A percentile compares a stretch with the other conserved stretches of the same genome.
Evolutionary conservation across 2,888 invertebrate species (phyloP).

Genomic region (Phyllotreta cruciferae): DNA sequence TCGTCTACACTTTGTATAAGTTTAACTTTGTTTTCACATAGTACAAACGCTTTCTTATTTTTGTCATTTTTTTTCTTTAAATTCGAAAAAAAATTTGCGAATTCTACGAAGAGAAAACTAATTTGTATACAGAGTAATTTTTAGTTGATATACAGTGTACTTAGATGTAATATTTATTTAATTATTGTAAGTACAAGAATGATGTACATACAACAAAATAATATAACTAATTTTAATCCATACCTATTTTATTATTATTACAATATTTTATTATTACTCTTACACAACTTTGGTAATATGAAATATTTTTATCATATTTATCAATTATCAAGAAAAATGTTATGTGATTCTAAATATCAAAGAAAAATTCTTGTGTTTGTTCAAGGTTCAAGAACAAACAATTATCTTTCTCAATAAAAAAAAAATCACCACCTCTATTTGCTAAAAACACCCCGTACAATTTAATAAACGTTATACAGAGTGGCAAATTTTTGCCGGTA

Average conservation of each 20-base stretch:
- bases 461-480: too few relatives aligned
- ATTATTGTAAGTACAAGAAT: constrained; percentile 30
- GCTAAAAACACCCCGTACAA: neutral
- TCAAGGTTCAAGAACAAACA: too few relatives aligned
- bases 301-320: too few relatives aligned
- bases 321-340: too few relatives aligned
- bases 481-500: too few relatives aligned
- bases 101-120: constrained; percentile 5
- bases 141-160: constrained; percentile 24
- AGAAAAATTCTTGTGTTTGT: too few relatives aligned
- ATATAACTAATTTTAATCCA: constrained; percentile 25
- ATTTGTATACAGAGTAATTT: constrained; percentile 17
- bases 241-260: constrained; percentile 3
- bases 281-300: too few relatives aligned
- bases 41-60: neutral
- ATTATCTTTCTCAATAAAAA: too few relatives aligned
- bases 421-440: neutral
- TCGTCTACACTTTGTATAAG: too few relatives aligned
- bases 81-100: neutral
- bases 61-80: constrained; percentile 1
- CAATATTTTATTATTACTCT: neutral
- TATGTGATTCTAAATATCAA: too few relatives aligned
- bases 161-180: constrained; percentile 39
- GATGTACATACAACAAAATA: constrained; percentile 33
- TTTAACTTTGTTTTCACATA: constrained; percentile 1